These are phyloP conservation scores for Otocyon megalotis DNA, from an alignment of 2,113 vertebrate species.

Conservation along the genomic window DNA sequence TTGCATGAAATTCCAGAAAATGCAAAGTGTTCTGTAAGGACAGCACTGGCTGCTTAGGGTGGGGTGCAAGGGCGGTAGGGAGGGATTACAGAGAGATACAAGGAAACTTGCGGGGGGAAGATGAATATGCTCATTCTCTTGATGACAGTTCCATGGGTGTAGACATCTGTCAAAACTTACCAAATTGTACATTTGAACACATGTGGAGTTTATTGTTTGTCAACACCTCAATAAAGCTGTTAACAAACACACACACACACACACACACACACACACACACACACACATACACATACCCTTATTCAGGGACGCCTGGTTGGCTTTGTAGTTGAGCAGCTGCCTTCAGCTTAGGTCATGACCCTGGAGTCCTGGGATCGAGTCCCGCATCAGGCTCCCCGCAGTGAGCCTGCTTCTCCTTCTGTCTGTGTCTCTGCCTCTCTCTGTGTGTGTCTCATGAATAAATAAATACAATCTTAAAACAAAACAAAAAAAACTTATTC, in stretches of 20 bases:
- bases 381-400: too few relatives aligned
- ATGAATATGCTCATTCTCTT: not conserved
- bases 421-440: too few relatives aligned
- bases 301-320: too few relatives aligned
- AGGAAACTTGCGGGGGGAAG: not conserved
- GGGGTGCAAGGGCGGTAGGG: not conserved
- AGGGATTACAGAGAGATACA: not conserved
- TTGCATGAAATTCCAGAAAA: constrained; percentile 45
- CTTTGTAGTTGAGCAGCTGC: too few relatives aligned
- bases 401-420: too few relatives aligned
- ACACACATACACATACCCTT: too few relatives aligned
- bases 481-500: not conserved
- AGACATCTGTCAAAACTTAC: not conserved
- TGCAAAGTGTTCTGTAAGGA: not conserved
- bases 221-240: not conserved
- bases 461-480: not conserved
- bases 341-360: too few relatives aligned
- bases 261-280: too few relatives aligned
- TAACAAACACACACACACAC: too few relatives aligned
- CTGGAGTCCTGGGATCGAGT: too few relatives aligned
- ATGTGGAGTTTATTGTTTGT: not conserved
- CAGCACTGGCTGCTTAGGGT: not conserved
- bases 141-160: not conserved
- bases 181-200: not conserved
- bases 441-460: too few relatives aligned